Percentiles rank a stretch among this genome's conserved stretches.
These are phyloP conservation scores for Steromphala cineraria DNA, from an alignment of 2,888 invertebrate genomes.

Conservation along the genomic window DNA sequence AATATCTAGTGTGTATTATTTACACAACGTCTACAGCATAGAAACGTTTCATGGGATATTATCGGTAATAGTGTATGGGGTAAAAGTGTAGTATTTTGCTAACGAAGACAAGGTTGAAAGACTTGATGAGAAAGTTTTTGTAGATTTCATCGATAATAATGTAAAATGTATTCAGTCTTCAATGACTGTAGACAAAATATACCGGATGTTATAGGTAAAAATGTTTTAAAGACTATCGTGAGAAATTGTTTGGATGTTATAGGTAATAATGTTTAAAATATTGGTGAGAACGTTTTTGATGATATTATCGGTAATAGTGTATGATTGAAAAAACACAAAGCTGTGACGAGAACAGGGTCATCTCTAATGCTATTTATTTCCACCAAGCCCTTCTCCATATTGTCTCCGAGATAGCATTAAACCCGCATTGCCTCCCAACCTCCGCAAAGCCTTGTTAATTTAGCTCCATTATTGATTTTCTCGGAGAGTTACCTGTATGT, in stretches of 20 bases:
- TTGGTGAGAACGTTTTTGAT: not conserved
- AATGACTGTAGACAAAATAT: too few relatives aligned
- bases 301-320: not conserved
- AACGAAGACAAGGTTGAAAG: not conserved
- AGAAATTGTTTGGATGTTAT: too few relatives aligned
- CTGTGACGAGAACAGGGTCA: not conserved
- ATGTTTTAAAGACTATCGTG: too few relatives aligned
- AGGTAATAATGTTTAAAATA: too few relatives aligned
- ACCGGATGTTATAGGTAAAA: too few relatives aligned
- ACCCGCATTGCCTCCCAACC: not conserved
- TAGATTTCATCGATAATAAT: too few relatives aligned
- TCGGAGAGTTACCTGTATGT: not conserved
- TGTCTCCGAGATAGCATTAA: slow-evolving; percentile 8
- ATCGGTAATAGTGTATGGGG: too few relatives aligned
- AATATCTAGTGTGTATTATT: too few relatives aligned
- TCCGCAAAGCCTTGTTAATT: slow-evolving; percentile 8
- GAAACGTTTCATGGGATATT: not conserved
- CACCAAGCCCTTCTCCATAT: not conserved
- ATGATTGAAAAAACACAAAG: not conserved
- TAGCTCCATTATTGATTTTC: slow-evolving; percentile 8
- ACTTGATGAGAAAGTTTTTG: too few relatives aligned
- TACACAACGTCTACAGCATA: too few relatives aligned
- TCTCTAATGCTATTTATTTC: slow-evolving; percentile 13
- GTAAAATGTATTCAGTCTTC: too few relatives aligned
- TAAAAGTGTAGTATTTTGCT: too few relatives aligned